Evolutionary conservation across 30 jellyfish, hydroid and myxozoan genomes (phyloP).

Genomic region (Cassiopea xamachana): DNA sequence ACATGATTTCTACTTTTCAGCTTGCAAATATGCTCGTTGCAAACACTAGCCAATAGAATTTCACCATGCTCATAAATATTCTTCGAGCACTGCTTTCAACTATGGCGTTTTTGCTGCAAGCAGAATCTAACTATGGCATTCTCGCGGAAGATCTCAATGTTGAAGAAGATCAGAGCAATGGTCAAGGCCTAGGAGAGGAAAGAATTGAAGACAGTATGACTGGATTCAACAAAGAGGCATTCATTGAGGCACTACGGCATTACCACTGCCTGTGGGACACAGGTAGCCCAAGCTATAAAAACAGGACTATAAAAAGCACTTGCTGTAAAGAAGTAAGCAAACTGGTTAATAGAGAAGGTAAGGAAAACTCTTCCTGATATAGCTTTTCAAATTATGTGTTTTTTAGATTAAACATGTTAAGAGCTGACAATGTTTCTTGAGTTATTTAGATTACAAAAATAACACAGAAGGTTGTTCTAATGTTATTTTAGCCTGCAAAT

Average conservation of each 20-base stretch:
- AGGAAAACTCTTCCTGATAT: constrained; percentile 1
- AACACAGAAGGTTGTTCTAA: not conserved
- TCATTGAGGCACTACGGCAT: constrained; percentile 11
- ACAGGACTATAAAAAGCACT: constrained; percentile 4
- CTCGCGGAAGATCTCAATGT: not conserved
- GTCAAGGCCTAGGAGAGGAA: constrained; percentile 1
- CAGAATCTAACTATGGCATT: constrained; percentile 2
- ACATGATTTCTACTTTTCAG: not conserved
- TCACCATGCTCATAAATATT: not conserved
- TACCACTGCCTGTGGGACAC: constrained; percentile 7
- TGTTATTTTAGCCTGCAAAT: not conserved
- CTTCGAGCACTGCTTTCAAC: not conserved
- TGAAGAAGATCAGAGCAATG: constrained; percentile 20
- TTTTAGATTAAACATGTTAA: no score
- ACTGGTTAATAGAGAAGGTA: not conserved
- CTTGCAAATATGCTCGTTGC: not conserved
- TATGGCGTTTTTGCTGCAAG: constrained; percentile 5
- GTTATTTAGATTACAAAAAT: not conserved
- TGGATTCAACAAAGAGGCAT: constrained; percentile 3
- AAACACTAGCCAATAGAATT: constrained; percentile 7
- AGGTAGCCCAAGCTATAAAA: not conserved
- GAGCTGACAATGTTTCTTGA: not conserved
- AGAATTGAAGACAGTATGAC: not conserved
- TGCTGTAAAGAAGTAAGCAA: not conserved
- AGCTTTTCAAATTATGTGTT: not conserved